Base-by-base conservation (phyloP, 2,888 invertebrate species). In the Corbicula japonica region DNA sequence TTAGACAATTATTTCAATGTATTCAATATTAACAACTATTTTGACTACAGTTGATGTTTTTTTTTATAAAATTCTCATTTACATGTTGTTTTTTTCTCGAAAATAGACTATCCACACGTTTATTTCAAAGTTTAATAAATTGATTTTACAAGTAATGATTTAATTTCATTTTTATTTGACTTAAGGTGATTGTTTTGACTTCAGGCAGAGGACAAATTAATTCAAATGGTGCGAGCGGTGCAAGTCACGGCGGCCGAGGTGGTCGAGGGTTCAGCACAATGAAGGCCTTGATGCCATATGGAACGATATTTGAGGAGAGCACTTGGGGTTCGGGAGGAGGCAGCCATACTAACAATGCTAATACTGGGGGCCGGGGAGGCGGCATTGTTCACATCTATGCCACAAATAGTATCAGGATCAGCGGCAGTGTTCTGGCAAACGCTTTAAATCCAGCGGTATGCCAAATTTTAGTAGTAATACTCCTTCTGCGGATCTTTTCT, bases 301-400 rank as follows among this genome's bases (percentile, higher is more conserved):
- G 88, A 12, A 78, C 58, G 60, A 87, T 88, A 61, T 89, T 71
- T 54, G 58, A 50, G 0, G 66, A 76, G 28, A 80, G 82, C 52
- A 83, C 80, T 8, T 88, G 85, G 88, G 90, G 90, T 0, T 87
- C 87, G 32, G 90, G 89, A 8, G 90, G 90, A 2, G 90, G 89
- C 2, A 79, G 79, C n/a, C 46, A 78, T 23, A 34, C 73, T 3
- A 54, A 38, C 8, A 58, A 50, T 28, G 52, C 41, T 26, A 61
- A 63, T 26, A 66, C 54, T 26, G 88, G 89, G 1, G 89, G 90
- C 1, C 66, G 86, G 18, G 90, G 90, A 18, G 89, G 88, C 21
- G 90, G 90, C 18, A 62, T 58, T 26, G 60, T 87, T 1, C 63
- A 82, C 32, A 48, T 87, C 21, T 54, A 83, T 21, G 69, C 80